Evolutionary conservation across 2,113 vertebrate genomes (phyloP).

Genomic region (Pedetes capensis): DNA sequence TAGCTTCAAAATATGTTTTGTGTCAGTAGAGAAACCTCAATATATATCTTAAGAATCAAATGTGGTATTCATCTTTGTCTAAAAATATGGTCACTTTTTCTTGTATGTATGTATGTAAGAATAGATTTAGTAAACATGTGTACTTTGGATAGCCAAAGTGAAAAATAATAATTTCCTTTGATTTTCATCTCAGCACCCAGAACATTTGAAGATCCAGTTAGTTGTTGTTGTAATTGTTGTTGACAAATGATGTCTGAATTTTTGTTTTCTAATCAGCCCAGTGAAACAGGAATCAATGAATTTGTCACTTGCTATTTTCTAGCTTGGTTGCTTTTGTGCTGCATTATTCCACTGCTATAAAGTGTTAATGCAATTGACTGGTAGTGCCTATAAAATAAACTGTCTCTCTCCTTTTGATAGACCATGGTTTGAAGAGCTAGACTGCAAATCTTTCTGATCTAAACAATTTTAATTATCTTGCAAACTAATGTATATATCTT

Average conservation of each 20-base stretch:
- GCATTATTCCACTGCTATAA: neutral
- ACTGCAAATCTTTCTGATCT: neutral
- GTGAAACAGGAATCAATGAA: slow-evolving; percentile 7
- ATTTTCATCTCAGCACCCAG: neutral
- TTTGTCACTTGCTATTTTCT: slow-evolving; percentile 28
- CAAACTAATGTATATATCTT: neutral
- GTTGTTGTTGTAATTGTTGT: neutral
- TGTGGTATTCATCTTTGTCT: neutral
- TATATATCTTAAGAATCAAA: neutral
- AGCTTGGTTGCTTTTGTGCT: slow-evolving; percentile 4
- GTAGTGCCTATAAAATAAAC: neutral
- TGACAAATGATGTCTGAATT: neutral
- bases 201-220: neutral
- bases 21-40: neutral
- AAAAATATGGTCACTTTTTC: neutral
- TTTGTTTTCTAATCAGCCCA: neutral
- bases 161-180: neutral
- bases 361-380: neutral
- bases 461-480: slow-evolving; percentile 12
- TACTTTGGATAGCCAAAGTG: neutral
- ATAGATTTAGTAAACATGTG: neutral
- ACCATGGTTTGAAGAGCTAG: neutral
- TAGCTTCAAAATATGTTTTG: neutral
- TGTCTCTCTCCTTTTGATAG: neutral
- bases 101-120: neutral